Evolutionary conservation across 2,113 vertebrate genomes (phyloP).

Genomic region (Solenodon paradoxus): DNA sequence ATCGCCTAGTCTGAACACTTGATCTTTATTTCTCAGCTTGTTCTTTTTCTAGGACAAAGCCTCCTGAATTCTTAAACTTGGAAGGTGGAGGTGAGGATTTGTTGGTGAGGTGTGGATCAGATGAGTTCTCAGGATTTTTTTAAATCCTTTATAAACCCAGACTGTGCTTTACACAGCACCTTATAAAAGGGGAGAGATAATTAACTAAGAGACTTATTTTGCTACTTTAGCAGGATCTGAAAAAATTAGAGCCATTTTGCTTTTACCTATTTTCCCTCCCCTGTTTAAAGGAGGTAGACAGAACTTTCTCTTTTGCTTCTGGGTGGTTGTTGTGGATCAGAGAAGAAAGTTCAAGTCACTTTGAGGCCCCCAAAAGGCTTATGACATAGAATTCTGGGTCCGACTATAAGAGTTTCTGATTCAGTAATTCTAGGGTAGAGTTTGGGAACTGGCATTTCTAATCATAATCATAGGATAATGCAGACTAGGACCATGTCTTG

Average conservation of each 20-base stretch:
- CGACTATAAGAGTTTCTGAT: background rate
- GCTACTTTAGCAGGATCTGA: background rate
- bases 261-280: background rate
- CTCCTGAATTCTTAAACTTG: slow-evolving; percentile 9
- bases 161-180: background rate
- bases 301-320: background rate
- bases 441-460: background rate
- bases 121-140: background rate
- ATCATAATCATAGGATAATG: background rate
- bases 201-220: background rate
- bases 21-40: slow-evolving; percentile 45
- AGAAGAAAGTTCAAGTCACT: background rate
- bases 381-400: no score
- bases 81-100: background rate
- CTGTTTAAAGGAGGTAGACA: background rate
- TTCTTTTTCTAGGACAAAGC: background rate
- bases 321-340: background rate
- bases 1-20: background rate
- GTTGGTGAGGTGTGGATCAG: background rate
- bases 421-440: background rate
- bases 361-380: background rate
- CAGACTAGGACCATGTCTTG: background rate
- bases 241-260: background rate
- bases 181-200: background rate
- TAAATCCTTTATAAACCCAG: background rate